phyloP scores from a whole-genome alignment of 2,113 vertebrate genomes.

The Girardinichthys multiradiatus region DNA sequence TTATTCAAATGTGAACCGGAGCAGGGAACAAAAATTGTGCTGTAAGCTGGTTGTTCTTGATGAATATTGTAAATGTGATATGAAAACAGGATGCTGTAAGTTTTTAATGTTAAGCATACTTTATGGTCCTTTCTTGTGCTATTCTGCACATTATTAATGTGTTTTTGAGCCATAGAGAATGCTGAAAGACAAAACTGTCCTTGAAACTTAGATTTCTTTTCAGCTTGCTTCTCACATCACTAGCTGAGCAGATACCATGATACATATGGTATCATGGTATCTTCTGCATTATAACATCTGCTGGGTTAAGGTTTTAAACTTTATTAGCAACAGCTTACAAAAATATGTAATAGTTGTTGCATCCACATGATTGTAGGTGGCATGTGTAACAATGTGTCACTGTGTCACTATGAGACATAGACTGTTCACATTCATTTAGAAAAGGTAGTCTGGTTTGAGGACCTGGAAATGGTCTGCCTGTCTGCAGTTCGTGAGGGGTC shows the following conservation, averaged over 20 bases:
- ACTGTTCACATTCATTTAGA: no score
- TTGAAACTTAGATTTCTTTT: neutral
- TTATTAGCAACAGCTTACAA: neutral
- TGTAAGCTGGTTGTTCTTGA: slow-evolving; percentile 11
- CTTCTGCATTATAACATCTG: no score
- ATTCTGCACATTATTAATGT: neutral
- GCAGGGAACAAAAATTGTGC: neutral
- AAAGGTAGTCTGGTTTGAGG: no score
- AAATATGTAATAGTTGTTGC: neutral
- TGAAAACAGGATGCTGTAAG: neutral
- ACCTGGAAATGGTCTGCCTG: no score
- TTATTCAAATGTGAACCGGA: slow-evolving; percentile 4
- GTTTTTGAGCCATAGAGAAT: neutral
- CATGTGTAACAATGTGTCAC: no score
- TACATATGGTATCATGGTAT: no score
- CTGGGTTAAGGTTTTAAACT: neutral
- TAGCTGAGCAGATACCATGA: neutral
- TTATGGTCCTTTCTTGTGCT: neutral
- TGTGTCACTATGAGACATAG: no score
- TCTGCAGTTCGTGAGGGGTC: no score
- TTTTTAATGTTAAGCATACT: neutral
- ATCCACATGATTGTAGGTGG: neutral
- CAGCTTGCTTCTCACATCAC: neutral
- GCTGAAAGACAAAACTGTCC: neutral
- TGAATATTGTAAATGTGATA: neutral